Percentiles rank a stretch among this genome's conserved stretches.
Conservation (phyloP, 2,113 vertebrate species). For the Xenopus borealis region DNA sequence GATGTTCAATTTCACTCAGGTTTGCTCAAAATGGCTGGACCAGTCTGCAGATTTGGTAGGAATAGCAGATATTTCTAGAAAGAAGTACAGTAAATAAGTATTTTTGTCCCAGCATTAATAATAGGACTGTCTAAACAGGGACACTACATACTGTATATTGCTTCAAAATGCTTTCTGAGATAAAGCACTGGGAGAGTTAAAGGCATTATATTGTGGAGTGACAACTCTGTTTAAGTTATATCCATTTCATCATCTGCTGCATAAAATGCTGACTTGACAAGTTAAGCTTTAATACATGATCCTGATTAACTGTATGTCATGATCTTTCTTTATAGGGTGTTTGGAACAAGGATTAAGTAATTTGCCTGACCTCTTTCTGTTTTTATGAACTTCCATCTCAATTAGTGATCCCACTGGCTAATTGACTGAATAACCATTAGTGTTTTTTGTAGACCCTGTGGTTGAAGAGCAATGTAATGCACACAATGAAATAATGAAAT, state of each 20-base stretch:
- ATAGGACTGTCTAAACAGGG: no score
- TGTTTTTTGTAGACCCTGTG: not conserved
- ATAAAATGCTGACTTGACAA: constrained; percentile 37
- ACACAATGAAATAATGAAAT: not conserved
- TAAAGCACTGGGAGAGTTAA: constrained; percentile 4
- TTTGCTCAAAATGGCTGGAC: no score
- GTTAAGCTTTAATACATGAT: constrained; percentile 31
- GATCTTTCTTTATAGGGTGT: constrained; percentile 37
- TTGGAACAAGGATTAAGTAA: constrained; percentile 14
- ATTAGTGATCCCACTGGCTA: constrained; percentile 43
- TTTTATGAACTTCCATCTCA: constrained; percentile 47
- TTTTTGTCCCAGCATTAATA: no score
- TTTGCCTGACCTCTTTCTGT: constrained; percentile 38
- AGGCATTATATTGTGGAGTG: constrained; percentile 10
- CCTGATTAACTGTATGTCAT: constrained; percentile 39
- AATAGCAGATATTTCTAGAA: no score
- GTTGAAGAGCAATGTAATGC: not conserved
- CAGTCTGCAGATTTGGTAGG: no score
- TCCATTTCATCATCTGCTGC: constrained; percentile 31
- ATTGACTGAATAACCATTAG: not conserved
- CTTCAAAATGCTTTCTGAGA: no score
- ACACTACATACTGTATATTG: no score
- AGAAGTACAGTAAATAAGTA: no score
- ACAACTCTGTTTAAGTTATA: constrained; percentile 2
- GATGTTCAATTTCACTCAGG: no score